These are phyloP conservation scores for Pocillopora damicornis DNA, from an alignment of 64 coral and sea anemone species.

Conservation along the genomic window DNA sequence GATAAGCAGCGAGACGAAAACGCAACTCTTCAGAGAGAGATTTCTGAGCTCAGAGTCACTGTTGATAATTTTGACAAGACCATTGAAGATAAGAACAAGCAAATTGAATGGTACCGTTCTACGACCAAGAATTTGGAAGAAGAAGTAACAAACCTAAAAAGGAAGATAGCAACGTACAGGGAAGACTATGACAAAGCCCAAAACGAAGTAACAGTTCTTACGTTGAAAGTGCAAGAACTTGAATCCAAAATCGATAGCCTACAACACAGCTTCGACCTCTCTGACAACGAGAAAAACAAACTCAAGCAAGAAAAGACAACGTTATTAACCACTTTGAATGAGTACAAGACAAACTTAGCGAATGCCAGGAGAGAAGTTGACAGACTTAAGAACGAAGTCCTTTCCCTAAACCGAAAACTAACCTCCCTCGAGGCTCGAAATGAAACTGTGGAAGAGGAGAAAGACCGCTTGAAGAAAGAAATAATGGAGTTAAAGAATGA, in stretches of 20 bases:
- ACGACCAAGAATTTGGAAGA: slow-evolving; percentile 61
- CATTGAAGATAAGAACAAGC: slow-evolving; percentile 66
- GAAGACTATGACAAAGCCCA: slow-evolving; percentile 77
- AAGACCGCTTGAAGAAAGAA: slow-evolving; percentile 79
- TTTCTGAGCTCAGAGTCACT: slow-evolving; percentile 57
- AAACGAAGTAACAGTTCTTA: slow-evolving; percentile 60
- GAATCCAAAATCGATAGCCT: slow-evolving; percentile 71
- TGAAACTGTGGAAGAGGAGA: slow-evolving; percentile 72
- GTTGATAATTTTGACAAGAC: slow-evolving; percentile 60
- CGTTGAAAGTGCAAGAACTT: slow-evolving; percentile 74
- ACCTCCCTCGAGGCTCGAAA: slow-evolving; percentile 73
- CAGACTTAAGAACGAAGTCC: slow-evolving; percentile 82
- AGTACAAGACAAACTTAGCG: slow-evolving; percentile 81
- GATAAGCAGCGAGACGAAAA: slow-evolving; percentile 75
- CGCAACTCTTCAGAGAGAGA: slow-evolving; percentile 55
- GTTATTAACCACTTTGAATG: slow-evolving; percentile 54
- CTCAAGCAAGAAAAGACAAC: slow-evolving; percentile 76
- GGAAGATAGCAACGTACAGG: slow-evolving; percentile 54
- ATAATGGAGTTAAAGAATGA: slow-evolving; percentile 66
- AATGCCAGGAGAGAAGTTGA: slow-evolving; percentile 81
- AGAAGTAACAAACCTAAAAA: slow-evolving; percentile 75
- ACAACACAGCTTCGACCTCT: slow-evolving; percentile 56
- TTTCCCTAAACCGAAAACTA: slow-evolving; percentile 68
- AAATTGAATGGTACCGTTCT: slow-evolving; percentile 85
- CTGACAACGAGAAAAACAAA: slow-evolving; percentile 82